Percentiles rank a stretch among this genome's conserved stretches.
These are phyloP conservation scores for Acanthoscelides obtectus DNA, from an alignment of 2,888 invertebrate genomes.

Conservation along the genomic window DNA sequence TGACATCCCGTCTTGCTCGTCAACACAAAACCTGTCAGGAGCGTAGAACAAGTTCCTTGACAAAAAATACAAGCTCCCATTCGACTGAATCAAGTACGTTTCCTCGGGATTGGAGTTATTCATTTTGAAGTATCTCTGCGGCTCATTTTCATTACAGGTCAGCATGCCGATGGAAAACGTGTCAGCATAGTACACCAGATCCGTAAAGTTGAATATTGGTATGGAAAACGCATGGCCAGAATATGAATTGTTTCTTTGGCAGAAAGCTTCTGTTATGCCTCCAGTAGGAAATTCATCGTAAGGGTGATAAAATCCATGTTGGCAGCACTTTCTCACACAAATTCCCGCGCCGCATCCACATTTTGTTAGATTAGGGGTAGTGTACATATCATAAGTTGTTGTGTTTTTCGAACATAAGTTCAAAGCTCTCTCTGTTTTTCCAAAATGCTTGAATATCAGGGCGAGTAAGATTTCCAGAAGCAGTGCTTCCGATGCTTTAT, in stretches of 20 bases:
- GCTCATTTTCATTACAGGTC: conserved; percentile 9
- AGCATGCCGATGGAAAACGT: conserved; percentile 15
- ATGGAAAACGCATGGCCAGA: conserved; percentile 8
- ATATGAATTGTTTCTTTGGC: background rate
- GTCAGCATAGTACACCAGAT: conserved; percentile 3
- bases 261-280: background rate
- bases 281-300: conserved; percentile 7
- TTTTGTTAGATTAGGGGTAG: background rate
- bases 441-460: background rate
- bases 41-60: conserved; percentile 12
- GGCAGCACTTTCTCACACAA: conserved; percentile 29
- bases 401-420: background rate
- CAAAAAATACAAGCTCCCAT: conserved; percentile 27
- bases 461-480: background rate
- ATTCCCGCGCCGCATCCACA: background rate
- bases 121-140: conserved; percentile 17
- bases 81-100: conserved; percentile 27
- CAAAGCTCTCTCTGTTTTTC: background rate
- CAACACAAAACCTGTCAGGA: conserved; percentile 25
- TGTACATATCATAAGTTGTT: background rate
- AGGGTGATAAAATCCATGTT: conserved; percentile 18
- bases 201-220: conserved; percentile 8
- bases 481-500: background rate
- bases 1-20: conserved; percentile 23
- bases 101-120: conserved; percentile 18